Evolutionary conservation across 1,140 invertebrate genomes (phyloP).

Genomic region (Cydia splendana): DNA sequence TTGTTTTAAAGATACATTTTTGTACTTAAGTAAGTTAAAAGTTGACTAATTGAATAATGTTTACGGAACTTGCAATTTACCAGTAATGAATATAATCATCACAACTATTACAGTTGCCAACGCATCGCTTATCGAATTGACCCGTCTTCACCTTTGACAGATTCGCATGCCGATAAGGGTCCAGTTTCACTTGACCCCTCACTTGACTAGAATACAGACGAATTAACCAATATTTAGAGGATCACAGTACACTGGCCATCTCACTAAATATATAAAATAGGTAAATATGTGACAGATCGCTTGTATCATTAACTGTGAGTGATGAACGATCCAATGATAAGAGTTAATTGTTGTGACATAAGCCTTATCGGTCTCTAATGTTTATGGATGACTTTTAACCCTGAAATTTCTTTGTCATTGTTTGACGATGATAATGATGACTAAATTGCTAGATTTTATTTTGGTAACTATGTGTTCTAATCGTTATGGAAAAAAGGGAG

Average conservation of each 20-base stretch:
- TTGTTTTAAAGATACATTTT: no score
- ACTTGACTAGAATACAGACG: not conserved
- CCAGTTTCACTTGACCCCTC: slow-evolving; percentile 41
- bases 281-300: slow-evolving; percentile 51
- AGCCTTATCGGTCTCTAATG: slow-evolving; percentile 37
- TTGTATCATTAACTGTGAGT: slow-evolving; percentile 47
- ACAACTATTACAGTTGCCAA: slow-evolving; percentile 55
- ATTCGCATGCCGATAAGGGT: slow-evolving; percentile 56
- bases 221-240: slow-evolving; percentile 21
- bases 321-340: slow-evolving; percentile 51
- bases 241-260: slow-evolving; percentile 39
- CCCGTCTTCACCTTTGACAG: slow-evolving; percentile 61
- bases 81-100: slow-evolving; percentile 51
- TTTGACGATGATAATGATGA: not conserved
- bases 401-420: slow-evolving; percentile 24
- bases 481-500: no score
- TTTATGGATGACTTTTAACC: slow-evolving; percentile 25
- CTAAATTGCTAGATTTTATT: not conserved
- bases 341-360: slow-evolving; percentile 52
- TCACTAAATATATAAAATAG: slow-evolving; percentile 33
- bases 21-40: not conserved
- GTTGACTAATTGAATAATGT: slow-evolving; percentile 42
- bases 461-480: not conserved
- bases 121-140: slow-evolving; percentile 58
- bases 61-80: slow-evolving; percentile 45